phyloP scores from a whole-genome alignment of 2,113 vertebrate species.

The Scalopus aquaticus region DNA sequence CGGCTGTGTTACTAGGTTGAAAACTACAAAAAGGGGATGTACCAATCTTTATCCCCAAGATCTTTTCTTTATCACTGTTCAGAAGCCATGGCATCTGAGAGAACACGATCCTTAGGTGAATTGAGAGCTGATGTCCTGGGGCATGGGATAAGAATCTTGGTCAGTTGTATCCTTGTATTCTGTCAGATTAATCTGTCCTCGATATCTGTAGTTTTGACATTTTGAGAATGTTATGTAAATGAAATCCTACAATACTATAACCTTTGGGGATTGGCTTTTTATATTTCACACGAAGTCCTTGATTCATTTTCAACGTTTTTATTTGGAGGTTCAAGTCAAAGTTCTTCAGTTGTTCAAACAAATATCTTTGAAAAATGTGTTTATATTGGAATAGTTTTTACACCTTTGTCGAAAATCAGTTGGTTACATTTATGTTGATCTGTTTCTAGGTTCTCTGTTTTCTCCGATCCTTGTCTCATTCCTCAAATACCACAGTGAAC shows the following conservation, averaged over 20 bases:
- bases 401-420: not conserved
- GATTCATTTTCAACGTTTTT: not conserved
- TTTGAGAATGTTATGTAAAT: not conserved
- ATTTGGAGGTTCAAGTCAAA: not conserved
- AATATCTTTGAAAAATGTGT: not conserved
- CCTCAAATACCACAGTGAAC: not conserved
- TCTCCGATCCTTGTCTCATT: not conserved
- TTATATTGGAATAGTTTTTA: not conserved
- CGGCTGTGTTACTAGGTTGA: not conserved
- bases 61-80: not conserved
- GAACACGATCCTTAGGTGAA: not conserved
- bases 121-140: not conserved
- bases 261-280: not conserved
- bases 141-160: not conserved
- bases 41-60: not conserved
- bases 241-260: not conserved
- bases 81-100: not conserved
- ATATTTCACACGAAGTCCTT: not conserved
- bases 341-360: not conserved
- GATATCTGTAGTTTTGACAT: not conserved
- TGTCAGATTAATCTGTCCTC: not conserved
- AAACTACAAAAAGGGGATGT: not conserved
- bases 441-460: not conserved
- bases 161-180: not conserved
- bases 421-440: not conserved